Evolutionary conservation across 2,797 vertebrate species (phyloP), one percentile per base, ranked within the genome.

Genomic region (Taeniopygia guttata): DNA sequence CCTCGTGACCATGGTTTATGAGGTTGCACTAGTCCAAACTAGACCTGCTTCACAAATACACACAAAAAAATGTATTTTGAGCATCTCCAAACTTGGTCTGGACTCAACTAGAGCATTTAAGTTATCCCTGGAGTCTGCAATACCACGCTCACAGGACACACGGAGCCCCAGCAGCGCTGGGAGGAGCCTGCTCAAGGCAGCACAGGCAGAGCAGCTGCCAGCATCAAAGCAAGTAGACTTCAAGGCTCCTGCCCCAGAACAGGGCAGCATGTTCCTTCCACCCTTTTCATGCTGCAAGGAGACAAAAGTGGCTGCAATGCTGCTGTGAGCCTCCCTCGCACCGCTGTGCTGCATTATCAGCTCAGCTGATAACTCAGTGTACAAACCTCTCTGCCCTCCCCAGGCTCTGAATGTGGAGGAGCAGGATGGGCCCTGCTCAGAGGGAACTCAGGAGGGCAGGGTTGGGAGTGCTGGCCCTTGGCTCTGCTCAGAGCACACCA

Each of bases 151-250:
- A 19, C 0, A 4, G 49, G 46, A 68, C 22, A 43, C 1, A 5
- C 11, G 4, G 62, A 86, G 58, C 46, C 46, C 42, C 58, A 60
- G 76, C 38, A 56, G 14, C 1, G 7, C 56, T 62, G 55, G 51
- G 36, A 89, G 18, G 34, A 85, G 22, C 30, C 46, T 55, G 67
- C 75, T 82, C 40, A 13, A 48, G 40, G 86, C 64, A 64, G 54
- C 74, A 62, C 13, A 74, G 73, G 30, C 54, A 72, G 32, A 87
- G 40, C 58, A 91, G 73, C 62, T 72, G 69, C 46, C 80, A 90
- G 51, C 58, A 60, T 7, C 48, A 43, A 51, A 72, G 25, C 48
- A 84, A 76, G 38, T 8, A 66, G 23, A 62, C 84, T 46, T 45
- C 70, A 79, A 66, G 34, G 67, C 45, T 92, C 56, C 74, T 81